These are phyloP conservation scores for Sebastes ruberrimus DNA, from an alignment of 2,797 vertebrate species.

Conservation along the genomic window DNA sequence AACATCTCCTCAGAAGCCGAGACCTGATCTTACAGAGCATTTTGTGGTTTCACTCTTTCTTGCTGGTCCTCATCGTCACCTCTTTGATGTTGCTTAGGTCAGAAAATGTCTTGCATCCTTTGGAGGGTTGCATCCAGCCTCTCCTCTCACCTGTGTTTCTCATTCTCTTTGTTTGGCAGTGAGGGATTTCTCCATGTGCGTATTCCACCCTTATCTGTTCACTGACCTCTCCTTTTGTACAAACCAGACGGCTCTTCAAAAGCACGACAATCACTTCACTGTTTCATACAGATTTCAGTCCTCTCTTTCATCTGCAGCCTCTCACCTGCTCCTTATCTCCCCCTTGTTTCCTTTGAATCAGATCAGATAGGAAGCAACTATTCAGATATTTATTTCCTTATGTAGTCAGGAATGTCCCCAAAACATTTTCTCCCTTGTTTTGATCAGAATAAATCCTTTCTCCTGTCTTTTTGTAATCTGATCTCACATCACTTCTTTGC, in stretches of 20 bases:
- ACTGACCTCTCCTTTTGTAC: slow-evolving; percentile 43
- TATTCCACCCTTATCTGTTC: slow-evolving; percentile 22
- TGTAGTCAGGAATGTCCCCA: neutral
- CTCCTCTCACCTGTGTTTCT: slow-evolving; percentile 14
- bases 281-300: slow-evolving; percentile 24
- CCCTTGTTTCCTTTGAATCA: slow-evolving; percentile 6
- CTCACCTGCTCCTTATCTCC: slow-evolving; percentile 19
- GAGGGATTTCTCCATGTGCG: slow-evolving; percentile 27
- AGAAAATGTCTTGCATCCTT: slow-evolving; percentile 22
- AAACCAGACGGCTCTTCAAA: slow-evolving; percentile 38
- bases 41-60: neutral
- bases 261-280: slow-evolving; percentile 15
- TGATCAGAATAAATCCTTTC: neutral
- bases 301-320: slow-evolving; percentile 33
- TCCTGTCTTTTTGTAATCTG: neutral
- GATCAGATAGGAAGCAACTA: neutral
- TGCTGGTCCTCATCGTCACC: neutral
- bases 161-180: slow-evolving; percentile 38
- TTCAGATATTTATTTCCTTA: slow-evolving; percentile 11
- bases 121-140: slow-evolving; percentile 8
- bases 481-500: neutral
- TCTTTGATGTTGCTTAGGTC: slow-evolving; percentile 11
- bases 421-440: neutral
- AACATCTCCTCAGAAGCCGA: neutral
- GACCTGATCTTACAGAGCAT: neutral